Conservation (phyloP, 1,140 invertebrate genomes). For the Drosophila eugracilis region DNA sequence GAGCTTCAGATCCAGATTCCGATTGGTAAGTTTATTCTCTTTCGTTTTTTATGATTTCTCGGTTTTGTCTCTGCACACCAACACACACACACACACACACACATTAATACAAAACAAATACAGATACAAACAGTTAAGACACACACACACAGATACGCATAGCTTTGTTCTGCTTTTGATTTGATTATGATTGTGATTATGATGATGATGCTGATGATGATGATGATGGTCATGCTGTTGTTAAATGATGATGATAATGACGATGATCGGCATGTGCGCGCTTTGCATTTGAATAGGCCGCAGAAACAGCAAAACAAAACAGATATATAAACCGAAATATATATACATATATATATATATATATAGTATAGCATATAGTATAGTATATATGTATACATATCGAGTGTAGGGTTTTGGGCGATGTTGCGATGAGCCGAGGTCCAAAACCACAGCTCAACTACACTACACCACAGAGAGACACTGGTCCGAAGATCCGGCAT, state of each 20-base stretch:
- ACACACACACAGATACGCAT: slow-evolving; percentile 25
- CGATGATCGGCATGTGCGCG: slow-evolving; percentile 72
- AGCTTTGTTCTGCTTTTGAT: slow-evolving; percentile 66
- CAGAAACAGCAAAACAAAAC: slow-evolving; percentile 34
- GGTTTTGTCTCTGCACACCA: slow-evolving; percentile 63
- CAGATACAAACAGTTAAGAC: slow-evolving; percentile 8
- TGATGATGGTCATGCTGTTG: slow-evolving; percentile 31
- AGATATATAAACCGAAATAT: slow-evolving; percentile 19
- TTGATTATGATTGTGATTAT: slow-evolving; percentile 57
- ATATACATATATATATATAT: slow-evolving; percentile 13
- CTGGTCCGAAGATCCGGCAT: background rate
- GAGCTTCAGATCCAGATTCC: slow-evolving; percentile 84
- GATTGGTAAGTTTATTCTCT: slow-evolving; percentile 81
- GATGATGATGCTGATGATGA: slow-evolving; percentile 24
- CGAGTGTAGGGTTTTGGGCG: slow-evolving; percentile 40
- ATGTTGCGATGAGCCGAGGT: slow-evolving; percentile 10
- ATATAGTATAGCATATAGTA: too few species aligned
- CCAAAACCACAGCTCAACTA: slow-evolving; percentile 22
- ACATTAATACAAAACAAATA: slow-evolving; percentile 23
- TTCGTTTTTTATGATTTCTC: slow-evolving; percentile 59
- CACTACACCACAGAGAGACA: slow-evolving; percentile 10
- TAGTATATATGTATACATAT: slow-evolving; percentile 2
- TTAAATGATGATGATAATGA: slow-evolving; percentile 47
- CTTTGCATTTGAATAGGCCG: slow-evolving; percentile 73
- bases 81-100: slow-evolving; percentile 14